Evolutionary conservation across 2,888 invertebrate species (phyloP).

Genomic region (Pammene aurita): DNA sequence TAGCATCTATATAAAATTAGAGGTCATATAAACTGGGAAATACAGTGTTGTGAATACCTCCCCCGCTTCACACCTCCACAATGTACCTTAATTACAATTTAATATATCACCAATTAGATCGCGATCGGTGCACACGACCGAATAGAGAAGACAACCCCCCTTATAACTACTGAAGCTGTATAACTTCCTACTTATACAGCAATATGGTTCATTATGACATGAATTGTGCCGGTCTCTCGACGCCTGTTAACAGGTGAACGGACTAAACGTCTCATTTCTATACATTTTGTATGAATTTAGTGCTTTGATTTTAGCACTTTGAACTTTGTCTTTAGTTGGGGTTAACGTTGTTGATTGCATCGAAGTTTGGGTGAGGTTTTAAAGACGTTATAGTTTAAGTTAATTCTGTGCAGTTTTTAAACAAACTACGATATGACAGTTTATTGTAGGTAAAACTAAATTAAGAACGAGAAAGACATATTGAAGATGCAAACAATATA

Average conservation of each 20-base stretch:
- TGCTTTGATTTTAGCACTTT: constrained; percentile 40
- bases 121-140: constrained; percentile 41
- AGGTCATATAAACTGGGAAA: not conserved
- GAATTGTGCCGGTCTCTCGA: constrained; percentile 38
- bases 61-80: constrained; percentile 36
- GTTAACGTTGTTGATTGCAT: constrained; percentile 24
- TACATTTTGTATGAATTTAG: constrained; percentile 43
- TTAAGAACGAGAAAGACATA: too few species aligned
- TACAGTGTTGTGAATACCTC: not conserved
- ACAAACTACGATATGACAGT: not conserved
- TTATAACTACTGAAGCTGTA: constrained; percentile 21
- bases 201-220: constrained; percentile 40
- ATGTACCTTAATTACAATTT: constrained; percentile 45
- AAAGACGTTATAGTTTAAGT: constrained; percentile 2
- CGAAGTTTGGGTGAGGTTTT: constrained; percentile 16
- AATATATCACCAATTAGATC: constrained; percentile 46
- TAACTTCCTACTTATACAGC: constrained; percentile 33
- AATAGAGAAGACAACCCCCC: constrained; percentile 35
- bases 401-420: not conserved
- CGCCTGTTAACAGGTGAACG: constrained; percentile 41
- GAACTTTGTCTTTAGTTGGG: constrained; percentile 33
- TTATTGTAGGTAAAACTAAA: too few species aligned
- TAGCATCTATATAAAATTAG: not conserved
- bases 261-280: constrained; percentile 41
- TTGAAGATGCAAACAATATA: too few species aligned